These are phyloP conservation scores for Stictocephala bisonia DNA, from an alignment of 2,888 invertebrate species.

Conservation along the genomic window DNA sequence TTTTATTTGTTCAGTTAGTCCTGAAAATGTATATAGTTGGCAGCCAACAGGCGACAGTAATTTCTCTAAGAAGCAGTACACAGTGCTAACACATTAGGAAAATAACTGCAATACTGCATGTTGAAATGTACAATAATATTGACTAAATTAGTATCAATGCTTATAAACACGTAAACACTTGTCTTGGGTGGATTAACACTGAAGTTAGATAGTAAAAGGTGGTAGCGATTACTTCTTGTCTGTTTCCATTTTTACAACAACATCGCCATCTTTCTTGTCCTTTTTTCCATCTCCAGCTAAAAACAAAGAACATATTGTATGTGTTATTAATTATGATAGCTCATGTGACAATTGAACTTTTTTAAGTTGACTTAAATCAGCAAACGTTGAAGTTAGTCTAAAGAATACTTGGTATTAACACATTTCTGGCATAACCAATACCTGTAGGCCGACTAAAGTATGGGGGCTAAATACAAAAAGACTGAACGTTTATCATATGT, in stretches of 20 bases:
- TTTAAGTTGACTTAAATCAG: no score
- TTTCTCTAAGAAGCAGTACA: slow-evolving; percentile 18
- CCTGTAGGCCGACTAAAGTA: no score
- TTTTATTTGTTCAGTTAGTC: slow-evolving; percentile 32
- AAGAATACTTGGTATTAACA: no score
- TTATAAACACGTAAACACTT: slow-evolving; percentile 20
- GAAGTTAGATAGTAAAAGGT: neutral
- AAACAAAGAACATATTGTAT: no score
- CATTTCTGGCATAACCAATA: no score
- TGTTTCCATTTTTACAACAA: slow-evolving; percentile 45
- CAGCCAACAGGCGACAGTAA: neutral
- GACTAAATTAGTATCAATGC: slow-evolving; percentile 26
- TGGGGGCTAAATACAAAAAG: no score
- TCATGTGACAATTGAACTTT: no score
- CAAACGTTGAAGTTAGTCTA: no score
- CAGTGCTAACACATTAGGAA: neutral
- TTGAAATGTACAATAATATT: slow-evolving; percentile 17
- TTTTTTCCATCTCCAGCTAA: slow-evolving; percentile 69
- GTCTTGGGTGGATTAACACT: slow-evolving; percentile 31
- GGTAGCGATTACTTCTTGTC: slow-evolving; percentile 28
- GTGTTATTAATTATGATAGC: no score
- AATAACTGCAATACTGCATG: slow-evolving; percentile 30
- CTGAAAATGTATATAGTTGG: neutral
- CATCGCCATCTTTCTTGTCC: slow-evolving; percentile 68
- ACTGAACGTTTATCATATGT: no score